Conservation (phyloP, 2,888 invertebrate genomes). For the Drosophila macrothrix region DNA sequence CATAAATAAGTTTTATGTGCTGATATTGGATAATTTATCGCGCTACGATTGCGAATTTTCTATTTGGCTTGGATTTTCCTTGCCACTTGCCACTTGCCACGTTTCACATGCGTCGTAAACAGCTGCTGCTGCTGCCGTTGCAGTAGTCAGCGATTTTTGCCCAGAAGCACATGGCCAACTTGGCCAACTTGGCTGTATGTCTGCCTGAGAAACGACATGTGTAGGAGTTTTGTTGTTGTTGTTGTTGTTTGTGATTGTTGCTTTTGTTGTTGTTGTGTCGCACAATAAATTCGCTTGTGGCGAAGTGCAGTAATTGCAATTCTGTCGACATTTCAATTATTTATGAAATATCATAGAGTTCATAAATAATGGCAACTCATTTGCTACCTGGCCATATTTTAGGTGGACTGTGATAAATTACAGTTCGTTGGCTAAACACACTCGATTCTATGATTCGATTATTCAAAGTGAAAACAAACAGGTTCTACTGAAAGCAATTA, state of each 20-base stretch:
- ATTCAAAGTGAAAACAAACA: constrained; percentile 28
- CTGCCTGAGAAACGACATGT: constrained; percentile 21
- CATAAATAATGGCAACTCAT: constrained; percentile 58
- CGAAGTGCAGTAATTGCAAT: constrained; percentile 59
- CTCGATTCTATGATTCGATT: constrained; percentile 25
- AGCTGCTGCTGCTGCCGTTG: constrained; percentile 25
- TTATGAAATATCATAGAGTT: constrained; percentile 71
- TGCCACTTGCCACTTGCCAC: constrained; percentile 2
- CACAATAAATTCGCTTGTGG: constrained; percentile 52
- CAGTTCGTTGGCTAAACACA: constrained; percentile 34
- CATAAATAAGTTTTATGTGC: constrained; percentile 71
- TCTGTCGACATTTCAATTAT: constrained; percentile 75
- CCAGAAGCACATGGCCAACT: constrained; percentile 23
- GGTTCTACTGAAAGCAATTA: constrained; percentile 23
- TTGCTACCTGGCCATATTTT: constrained; percentile 48
- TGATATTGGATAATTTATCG: constrained; percentile 68
- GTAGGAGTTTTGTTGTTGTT: constrained; percentile 29
- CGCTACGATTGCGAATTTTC: constrained; percentile 50
- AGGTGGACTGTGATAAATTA: constrained; percentile 54
- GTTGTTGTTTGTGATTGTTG: constrained; percentile 17
- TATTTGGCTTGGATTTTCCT: constrained; percentile 25
- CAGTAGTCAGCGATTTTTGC: constrained; percentile 16
- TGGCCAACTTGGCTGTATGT: background rate
- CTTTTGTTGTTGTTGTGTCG: constrained; percentile 20
- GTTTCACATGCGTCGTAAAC: constrained; percentile 30